Evolutionary conservation across 2,113 vertebrate species (phyloP).

Genomic region (Bombycilla garrulus): DNA sequence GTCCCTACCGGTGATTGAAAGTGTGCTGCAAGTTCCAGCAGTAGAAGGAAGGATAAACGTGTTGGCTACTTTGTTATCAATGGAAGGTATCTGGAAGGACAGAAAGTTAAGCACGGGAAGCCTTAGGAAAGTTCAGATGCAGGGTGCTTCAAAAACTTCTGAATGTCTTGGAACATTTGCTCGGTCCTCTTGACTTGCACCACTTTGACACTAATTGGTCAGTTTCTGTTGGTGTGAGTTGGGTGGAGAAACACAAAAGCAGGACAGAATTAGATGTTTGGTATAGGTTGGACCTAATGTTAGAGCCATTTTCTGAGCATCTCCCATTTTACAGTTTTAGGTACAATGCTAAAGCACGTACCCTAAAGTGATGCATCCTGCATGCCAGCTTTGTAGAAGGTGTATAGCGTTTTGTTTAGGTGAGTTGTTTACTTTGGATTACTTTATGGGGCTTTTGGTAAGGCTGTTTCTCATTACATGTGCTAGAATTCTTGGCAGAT

Average conservation of each 20-base stretch:
- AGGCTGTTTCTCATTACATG: not conserved
- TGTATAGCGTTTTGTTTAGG: not conserved
- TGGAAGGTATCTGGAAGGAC: not conserved
- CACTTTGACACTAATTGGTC: not conserved
- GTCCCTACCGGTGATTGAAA: not conserved
- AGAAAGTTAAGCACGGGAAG: not conserved
- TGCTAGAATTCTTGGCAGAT: not conserved
- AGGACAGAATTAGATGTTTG: not conserved
- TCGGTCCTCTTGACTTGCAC: not conserved
- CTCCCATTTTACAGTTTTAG: not conserved
- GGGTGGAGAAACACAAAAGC: not conserved
- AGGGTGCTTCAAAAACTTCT: not conserved
- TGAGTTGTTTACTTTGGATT: not conserved
- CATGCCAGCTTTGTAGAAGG: not conserved
- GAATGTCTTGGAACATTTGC: not conserved
- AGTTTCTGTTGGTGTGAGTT: not conserved
- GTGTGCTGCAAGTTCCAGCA: not conserved
- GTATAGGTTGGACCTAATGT: not conserved
- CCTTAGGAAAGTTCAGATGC: not conserved
- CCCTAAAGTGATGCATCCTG: not conserved
- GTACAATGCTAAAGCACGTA: not conserved
- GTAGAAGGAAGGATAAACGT: not conserved
- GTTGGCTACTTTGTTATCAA: not conserved
- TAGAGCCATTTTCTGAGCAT: not conserved
- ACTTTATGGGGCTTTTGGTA: not conserved